Base-by-base conservation (phyloP, 2,113 vertebrate genomes). In the Rana temporaria region DNA sequence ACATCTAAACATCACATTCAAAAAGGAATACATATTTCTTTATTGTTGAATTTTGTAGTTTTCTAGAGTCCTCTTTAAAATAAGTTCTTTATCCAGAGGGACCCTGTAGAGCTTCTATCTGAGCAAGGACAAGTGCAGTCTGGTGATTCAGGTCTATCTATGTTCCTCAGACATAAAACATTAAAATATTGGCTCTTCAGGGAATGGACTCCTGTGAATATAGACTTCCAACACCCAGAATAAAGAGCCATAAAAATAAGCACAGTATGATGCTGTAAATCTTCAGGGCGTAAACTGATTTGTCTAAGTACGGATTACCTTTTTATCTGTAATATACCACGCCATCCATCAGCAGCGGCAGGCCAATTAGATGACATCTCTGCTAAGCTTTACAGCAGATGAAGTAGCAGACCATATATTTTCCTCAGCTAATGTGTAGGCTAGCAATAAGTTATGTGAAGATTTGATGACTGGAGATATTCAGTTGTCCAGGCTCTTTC, bases 311-410 rank as follows among this genome's bases (percentile, higher is more conserved):
- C 19, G 60, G 74, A 77, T 77, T 77, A 63, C 20, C 19, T 56
- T 32, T 74, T 18, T 75, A 77, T 77, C 60, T 53, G 34, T 48
- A 30, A 64, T 77, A 52, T 53, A 77, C 59, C 60, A 65, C 74
- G 17, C 59, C 19, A 77, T 77, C 63, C 22, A 77, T 64, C 60
- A 77, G 34, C 55, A 24, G 4, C 56, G 6, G 4, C 66, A 16
- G 56, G 67, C 56, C 77, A 62, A 71, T 62, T 38, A 62, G 24
- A 38, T 80, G 78, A 70, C 56, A 62, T 70, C 17, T 11, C 14
- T 38, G 67, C 32, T 80, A 70, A 80, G 78, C 57, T 24, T 34
- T 59, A 42, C 55, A 80, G 34, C 78, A 80, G 66, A 80, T 60
- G 66, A 70, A 60, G 48, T 17, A 60, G 26, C 12, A 22, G 59